Evolutionary conservation across 2,888 invertebrate species (phyloP).

Genomic region (Callinectes sapidus): DNA sequence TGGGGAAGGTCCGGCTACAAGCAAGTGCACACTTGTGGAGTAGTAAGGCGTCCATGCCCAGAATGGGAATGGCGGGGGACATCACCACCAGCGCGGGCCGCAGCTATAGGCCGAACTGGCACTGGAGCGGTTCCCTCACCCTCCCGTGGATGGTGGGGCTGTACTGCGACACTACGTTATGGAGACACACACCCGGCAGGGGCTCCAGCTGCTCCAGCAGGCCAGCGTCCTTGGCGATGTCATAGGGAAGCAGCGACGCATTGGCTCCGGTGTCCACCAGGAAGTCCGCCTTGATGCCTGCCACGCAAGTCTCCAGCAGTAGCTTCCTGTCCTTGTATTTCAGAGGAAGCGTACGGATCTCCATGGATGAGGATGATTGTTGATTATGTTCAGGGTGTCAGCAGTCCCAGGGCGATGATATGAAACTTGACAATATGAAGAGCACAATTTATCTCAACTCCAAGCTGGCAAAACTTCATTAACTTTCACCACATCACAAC

Average conservation of each 20-base stretch:
- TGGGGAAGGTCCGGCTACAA: neutral
- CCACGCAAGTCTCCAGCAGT: neutral
- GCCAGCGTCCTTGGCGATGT: neutral
- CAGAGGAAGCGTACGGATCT: neutral
- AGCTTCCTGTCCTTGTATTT: neutral
- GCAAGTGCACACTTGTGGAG: neutral
- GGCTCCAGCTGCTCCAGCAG: neutral
- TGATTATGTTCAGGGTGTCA: too few species aligned
- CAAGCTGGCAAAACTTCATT: too few species aligned
- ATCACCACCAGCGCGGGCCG: slow-evolving; percentile 27
- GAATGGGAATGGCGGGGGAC: slow-evolving; percentile 34
- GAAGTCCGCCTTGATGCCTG: neutral
- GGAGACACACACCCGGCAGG: neutral
- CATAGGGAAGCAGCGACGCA: slow-evolving; percentile 25
- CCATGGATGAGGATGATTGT: neutral
- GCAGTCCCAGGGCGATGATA: too few species aligned
- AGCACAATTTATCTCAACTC: too few species aligned
- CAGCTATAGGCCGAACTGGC: neutral
- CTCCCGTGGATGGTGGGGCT: slow-evolving; percentile 18
- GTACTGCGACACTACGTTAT: slow-evolving; percentile 27
- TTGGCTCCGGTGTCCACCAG: slow-evolving; percentile 40
- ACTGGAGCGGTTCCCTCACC: neutral
- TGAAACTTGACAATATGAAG: too few species aligned
- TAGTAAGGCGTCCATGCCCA: slow-evolving; percentile 3
- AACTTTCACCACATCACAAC: too few species aligned